These are phyloP conservation scores for Ginglymostoma cirratum DNA, from an alignment of 2,113 vertebrate species.

Conservation along the genomic window DNA sequence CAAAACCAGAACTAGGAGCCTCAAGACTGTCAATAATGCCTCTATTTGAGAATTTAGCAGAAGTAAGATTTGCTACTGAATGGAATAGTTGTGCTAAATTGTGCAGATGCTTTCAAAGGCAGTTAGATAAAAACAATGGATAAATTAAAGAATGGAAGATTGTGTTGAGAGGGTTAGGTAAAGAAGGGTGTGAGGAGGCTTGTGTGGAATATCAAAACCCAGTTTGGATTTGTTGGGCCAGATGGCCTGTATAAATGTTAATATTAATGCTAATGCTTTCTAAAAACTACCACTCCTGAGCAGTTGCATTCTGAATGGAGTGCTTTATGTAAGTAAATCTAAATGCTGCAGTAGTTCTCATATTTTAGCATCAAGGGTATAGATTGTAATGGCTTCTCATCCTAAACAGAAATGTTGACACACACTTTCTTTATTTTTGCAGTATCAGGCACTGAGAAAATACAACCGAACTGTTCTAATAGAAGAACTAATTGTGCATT, in stretches of 20 bases:
- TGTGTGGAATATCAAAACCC: not conserved
- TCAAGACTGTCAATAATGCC: not conserved
- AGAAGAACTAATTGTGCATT: slow-evolving; percentile 78
- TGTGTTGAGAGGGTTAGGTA: not conserved
- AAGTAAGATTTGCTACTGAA: not conserved
- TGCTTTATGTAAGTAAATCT: not conserved
- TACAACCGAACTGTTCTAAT: slow-evolving; percentile 75
- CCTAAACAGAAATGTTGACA: not conserved
- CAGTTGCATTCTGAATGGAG: not conserved
- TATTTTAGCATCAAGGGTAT: not conserved
- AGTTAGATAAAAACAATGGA: not conserved
- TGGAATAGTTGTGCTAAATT: not conserved
- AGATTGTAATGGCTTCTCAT: not conserved
- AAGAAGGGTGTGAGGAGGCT: not conserved
- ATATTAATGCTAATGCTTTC: not conserved
- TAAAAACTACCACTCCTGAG: not conserved
- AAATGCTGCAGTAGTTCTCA: not conserved
- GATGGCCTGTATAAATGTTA: not conserved
- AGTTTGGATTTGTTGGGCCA: not conserved
- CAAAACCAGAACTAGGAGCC: not conserved
- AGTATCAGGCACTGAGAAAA: slow-evolving; percentile 78
- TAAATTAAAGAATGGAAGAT: not conserved
- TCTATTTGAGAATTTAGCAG: not conserved
- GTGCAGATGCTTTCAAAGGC: not conserved
- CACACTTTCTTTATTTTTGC: slow-evolving; percentile 26